These are phyloP conservation scores for Metopolophium dirhodum DNA, from an alignment of 1,140 invertebrate species.

Conservation along the genomic window DNA sequence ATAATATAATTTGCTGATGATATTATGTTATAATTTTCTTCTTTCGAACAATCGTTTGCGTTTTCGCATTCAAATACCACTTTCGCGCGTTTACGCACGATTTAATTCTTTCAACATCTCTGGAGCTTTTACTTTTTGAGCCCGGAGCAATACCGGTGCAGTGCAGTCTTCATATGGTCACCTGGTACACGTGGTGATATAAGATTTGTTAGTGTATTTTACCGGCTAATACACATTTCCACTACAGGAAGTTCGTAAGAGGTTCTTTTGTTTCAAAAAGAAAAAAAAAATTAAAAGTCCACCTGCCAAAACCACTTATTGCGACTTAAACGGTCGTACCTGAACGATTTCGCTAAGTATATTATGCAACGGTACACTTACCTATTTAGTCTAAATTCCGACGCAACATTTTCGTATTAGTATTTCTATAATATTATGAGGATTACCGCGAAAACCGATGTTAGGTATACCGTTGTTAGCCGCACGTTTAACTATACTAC, in stretches of 20 bases:
- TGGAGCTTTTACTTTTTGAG: constrained; percentile 27
- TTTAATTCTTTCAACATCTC: constrained; percentile 19
- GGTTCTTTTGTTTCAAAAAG: constrained; percentile 11
- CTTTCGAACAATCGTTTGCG: not conserved
- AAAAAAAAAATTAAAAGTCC: not conserved
- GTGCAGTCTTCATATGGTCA: not conserved
- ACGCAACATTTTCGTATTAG: not conserved
- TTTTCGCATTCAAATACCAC: not conserved
- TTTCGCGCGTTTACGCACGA: constrained; percentile 29
- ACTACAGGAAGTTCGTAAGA: not conserved
- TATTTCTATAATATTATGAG: constrained; percentile 7
- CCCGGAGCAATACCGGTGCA: not conserved
- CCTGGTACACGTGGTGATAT: not conserved
- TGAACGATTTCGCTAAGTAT: not conserved
- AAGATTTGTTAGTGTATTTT: not conserved
- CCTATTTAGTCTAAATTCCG: not conserved
- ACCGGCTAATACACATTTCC: not conserved
- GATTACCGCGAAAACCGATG: not conserved
- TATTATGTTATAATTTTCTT: not conserved
- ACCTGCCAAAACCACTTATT: not conserved
- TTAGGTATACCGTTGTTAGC: not conserved
- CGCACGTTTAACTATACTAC: not conserved
- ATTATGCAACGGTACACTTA: not conserved
- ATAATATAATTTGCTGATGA: not conserved
- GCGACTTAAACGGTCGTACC: not conserved